Conservation (phyloP, 1,140 invertebrate species). For the Saxidomus purpurata region DNA sequence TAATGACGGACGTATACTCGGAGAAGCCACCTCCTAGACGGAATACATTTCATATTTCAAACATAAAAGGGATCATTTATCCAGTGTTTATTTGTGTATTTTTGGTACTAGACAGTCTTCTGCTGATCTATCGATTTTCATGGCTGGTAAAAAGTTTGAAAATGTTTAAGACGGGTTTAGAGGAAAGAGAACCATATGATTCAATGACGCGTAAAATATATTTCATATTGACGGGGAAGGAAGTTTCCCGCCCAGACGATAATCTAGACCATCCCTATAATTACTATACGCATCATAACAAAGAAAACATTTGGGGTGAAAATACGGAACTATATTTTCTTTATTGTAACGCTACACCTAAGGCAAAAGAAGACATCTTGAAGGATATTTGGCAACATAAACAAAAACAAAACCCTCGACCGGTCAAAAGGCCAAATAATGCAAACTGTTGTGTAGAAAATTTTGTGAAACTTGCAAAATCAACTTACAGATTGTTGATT, state of each 20-base stretch:
- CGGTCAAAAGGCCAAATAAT: constrained; percentile 47
- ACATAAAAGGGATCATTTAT: constrained; percentile 66
- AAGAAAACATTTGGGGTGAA: constrained; percentile 69
- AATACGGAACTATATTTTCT: constrained; percentile 74
- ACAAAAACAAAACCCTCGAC: constrained; percentile 69
- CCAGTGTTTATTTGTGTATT: constrained; percentile 79
- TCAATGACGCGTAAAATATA: constrained; percentile 79
- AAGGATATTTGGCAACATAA: constrained; percentile 80
- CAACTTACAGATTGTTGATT: constrained; percentile 72
- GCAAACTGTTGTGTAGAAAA: constrained; percentile 20
- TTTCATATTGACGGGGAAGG: constrained; percentile 79
- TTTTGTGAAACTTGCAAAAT: constrained; percentile 53
- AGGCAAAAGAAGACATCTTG: constrained; percentile 81
- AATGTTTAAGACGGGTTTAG: constrained; percentile 74
- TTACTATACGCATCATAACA: constrained; percentile 69
- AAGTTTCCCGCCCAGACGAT: constrained; percentile 68
- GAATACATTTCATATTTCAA: constrained; percentile 35
- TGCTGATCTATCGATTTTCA: constrained; percentile 77
- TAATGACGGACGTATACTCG: neutral
- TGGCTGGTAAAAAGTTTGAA: constrained; percentile 74
- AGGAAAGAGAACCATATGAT: constrained; percentile 79
- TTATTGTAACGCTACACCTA: constrained; percentile 76
- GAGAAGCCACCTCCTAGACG: neutral
- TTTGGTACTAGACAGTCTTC: constrained; percentile 75
- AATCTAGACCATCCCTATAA: constrained; percentile 74